Base-by-base conservation (phyloP, 2,113 vertebrate genomes). In the Holacanthus passer region DNA sequence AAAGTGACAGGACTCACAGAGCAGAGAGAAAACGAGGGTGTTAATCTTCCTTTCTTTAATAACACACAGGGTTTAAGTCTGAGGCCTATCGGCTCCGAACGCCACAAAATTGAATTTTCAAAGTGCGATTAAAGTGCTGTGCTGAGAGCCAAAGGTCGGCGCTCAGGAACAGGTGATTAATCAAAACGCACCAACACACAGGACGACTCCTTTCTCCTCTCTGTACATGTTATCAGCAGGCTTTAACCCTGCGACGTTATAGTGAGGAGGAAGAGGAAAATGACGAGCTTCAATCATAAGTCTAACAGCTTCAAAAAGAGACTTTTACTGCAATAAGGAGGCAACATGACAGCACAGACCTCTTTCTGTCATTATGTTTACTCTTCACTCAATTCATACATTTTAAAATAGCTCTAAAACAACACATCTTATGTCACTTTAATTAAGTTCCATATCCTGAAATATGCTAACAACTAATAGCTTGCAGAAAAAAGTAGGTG, bases 31-130 rank as follows among this genome's bases (percentile, higher is more conserved):
- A 83, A 66, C 27, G 1, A 37, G 11, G 20, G 50, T 3, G 24
- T 78, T 87, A 82, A 88, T 87, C 85, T 77, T 53, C 27, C 63
- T 69, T 47, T 69, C 27, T 78, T 67, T 73, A 81, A 82, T 85
- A 59, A 72, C 73, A 76, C 32, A 41, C 64, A 82, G 83, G 86
- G 50, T 87, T 89, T 85, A 74, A 78, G 78, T 85, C 73, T 81
- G 65, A 19, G 67, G 69, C 72, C 60, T 45, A 78, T 87, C 78
- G 32, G 45, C 9, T 56, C 48, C 53, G 43, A 66, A 83, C 2
- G 17, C 7, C 2, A 80, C 65, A 73, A 81, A 88, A 90, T 85
- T 17, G 1, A 43, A 90, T 83, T 87, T 87, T 55, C 27, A 64
- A 79, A 73, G 53, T 68, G 72, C 56, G 78, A 92, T 90, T 81